phyloP scores from a whole-genome alignment of 2,113 vertebrate species.

The Caranx ignobilis region DNA sequence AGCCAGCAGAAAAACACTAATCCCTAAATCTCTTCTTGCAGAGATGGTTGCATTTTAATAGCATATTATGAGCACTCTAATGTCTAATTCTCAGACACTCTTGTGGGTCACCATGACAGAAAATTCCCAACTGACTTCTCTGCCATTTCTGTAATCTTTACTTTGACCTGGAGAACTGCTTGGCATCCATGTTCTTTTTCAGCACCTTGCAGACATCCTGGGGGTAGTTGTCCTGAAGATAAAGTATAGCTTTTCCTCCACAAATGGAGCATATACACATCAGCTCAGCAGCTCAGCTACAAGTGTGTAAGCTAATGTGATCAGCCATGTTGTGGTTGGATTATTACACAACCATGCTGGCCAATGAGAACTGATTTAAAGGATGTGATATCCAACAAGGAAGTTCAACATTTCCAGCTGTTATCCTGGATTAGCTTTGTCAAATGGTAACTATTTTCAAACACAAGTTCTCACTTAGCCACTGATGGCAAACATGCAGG shows the following conservation, averaged over 20 bases:
- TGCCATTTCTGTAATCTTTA: constrained; percentile 16
- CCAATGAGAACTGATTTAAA: constrained; percentile 65
- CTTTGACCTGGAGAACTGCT: background rate
- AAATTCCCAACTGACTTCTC: background rate
- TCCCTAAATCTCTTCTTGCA: constrained; percentile 53
- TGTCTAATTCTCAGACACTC: constrained; percentile 29
- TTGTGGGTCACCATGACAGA: constrained; percentile 6
- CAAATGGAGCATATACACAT: constrained; percentile 1
- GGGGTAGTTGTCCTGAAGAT: background rate
- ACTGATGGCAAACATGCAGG: constrained; percentile 8
- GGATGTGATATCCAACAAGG: constrained; percentile 64
- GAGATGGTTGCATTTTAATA: constrained; percentile 57
- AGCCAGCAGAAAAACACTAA: constrained; percentile 52
- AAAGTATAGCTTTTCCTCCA: background rate
- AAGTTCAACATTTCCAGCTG: constrained; percentile 65
- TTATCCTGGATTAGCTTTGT: constrained; percentile 40
- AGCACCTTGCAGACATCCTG: background rate
- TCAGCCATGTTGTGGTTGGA: constrained; percentile 6
- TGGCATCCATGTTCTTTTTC: background rate
- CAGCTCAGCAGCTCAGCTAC: constrained; percentile 5
- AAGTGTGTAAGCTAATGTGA: constrained; percentile 23
- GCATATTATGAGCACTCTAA: constrained; percentile 49
- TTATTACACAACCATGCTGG: constrained; percentile 5
- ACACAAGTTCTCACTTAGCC: constrained; percentile 6
- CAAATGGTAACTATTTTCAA: constrained; percentile 48